Percentiles rank a stretch among this genome's conserved stretches.
phyloP scores from a whole-genome alignment of 2,888 invertebrate genomes.

The Phasia obesa region DNA sequence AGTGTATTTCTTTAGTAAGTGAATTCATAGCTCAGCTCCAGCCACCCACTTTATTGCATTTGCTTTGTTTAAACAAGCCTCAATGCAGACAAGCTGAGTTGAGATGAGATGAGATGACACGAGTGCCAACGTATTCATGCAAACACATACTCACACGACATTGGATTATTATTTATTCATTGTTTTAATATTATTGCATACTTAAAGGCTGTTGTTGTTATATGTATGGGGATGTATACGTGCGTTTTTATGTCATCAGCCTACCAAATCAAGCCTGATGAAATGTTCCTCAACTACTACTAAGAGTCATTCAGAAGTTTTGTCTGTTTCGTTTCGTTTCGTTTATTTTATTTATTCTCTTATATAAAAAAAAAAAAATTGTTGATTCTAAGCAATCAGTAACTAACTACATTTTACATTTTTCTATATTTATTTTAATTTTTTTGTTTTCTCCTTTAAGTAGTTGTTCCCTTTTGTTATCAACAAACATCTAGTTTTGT shows the following conservation, averaged over 20 bases:
- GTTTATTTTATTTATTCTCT: conserved; percentile 15
- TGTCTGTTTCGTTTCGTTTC: conserved; percentile 5
- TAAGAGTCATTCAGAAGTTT: conserved; percentile 8
- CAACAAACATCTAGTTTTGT: conserved; percentile 26
- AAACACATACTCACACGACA: background rate
- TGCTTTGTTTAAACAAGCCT: conserved; percentile 17
- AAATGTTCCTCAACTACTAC: background rate
- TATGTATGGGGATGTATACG: background rate
- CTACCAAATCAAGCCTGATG: conserved; percentile 54
- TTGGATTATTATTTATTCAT: conserved; percentile 52
- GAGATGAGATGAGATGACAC: background rate
- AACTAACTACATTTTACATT: conserved; percentile 10
- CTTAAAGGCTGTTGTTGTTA: conserved; percentile 26
- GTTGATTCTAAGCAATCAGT: conserved; percentile 45
- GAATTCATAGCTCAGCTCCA: conserved; percentile 5
- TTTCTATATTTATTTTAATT: conserved; percentile 24
- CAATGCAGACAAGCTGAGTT: conserved; percentile 25
- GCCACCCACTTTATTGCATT: conserved; percentile 15
- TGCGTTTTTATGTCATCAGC: conserved; percentile 33
- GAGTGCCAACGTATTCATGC: background rate
- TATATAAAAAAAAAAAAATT: background rate
- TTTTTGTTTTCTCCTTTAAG: background rate
- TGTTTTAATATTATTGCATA: conserved; percentile 65
- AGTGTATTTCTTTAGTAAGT: conserved; percentile 40
- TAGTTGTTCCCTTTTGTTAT: conserved; percentile 23